phyloP scores from a whole-genome alignment of 1,140 invertebrate genomes.

The Dendroctonus ponderosae region DNA sequence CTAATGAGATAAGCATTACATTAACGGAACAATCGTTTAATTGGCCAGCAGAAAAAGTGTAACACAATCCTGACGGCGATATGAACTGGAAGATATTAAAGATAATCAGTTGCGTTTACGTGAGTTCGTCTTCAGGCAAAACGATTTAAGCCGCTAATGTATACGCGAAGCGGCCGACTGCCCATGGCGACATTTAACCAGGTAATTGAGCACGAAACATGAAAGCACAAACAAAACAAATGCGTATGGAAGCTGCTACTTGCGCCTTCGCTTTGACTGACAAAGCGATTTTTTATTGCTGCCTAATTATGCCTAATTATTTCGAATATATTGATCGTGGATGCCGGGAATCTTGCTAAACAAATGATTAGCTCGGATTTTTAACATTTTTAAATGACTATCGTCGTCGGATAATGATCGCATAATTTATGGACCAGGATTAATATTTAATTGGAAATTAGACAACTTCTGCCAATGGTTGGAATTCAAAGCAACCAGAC shows the following conservation, averaged over 20 bases:
- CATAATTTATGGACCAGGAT: slow-evolving; percentile 3
- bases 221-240: slow-evolving; percentile 30
- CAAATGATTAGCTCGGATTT: slow-evolving; percentile 8
- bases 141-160: slow-evolving; percentile 40
- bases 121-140: slow-evolving; percentile 38
- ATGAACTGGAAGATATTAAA: slow-evolving; percentile 13
- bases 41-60: neutral
- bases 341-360: neutral
- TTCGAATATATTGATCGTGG: slow-evolving; percentile 12
- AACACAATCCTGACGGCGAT: slow-evolving; percentile 11
- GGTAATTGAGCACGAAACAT: slow-evolving; percentile 35
- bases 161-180: slow-evolving; percentile 20
- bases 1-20: too few species aligned
- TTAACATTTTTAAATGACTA: neutral
- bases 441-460: too few species aligned
- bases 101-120: slow-evolving; percentile 37
- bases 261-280: slow-evolving; percentile 20
- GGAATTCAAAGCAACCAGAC: too few species aligned
- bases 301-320: slow-evolving; percentile 26
- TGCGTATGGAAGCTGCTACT: slow-evolving; percentile 25
- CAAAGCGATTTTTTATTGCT: slow-evolving; percentile 31
- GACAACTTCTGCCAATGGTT: too few species aligned
- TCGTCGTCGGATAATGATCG: neutral
- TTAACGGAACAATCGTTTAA: too few species aligned
- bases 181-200: slow-evolving; percentile 41